Base-by-base conservation (phyloP, 2,888 invertebrate species). In the Drosophila subquinaria region DNA sequence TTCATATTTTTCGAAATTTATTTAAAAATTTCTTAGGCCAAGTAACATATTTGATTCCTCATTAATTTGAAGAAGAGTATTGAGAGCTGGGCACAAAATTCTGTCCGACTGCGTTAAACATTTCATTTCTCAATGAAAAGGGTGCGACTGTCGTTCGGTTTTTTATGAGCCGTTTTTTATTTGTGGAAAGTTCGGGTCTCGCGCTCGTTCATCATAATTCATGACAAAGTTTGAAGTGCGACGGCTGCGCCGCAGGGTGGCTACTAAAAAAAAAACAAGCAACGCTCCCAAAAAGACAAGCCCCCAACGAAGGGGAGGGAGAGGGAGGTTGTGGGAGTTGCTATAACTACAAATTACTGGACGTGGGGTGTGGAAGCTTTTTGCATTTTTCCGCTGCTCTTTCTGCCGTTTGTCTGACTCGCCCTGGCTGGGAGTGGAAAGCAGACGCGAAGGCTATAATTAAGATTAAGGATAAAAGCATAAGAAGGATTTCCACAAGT, bases 401-500 rank as follows among this genome's bases (percentile, higher is more conserved):
- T 43, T 43, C 40, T 62, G 15, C 72, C 73, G 70, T 74, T 76
- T 62, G 76, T 76, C 74, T 82, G 66, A 62, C 47, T 50, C 53
- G 57, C 48, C 63, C 42, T 15, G 61, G 9, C 48, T 30, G 53
- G 50, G 38, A 56, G 48, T 69, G 57, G 15, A 36, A 57, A n/a
- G 35, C 56, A 42, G 3, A 43, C 56, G 15, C 87, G 81, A 38
- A 38, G 82, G 88, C 91, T 86, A 87, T 91, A 91, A 91, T 91
- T 91, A 91, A 91, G 91, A 91, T 91, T 91, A 91, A 91, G 91
- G 90, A 91, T 90, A 90, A 90, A 88, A 82, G 88, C 89, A 76
- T 88, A 91, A 91, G 90, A 82, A 89, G 91, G 91, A 91, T 91
- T 90, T 91, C 82, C 90, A 83, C 64, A 84, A 76, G 70, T 73